Conservation (phyloP, 2,888 invertebrate species). For the Phlogophora meticulosa region DNA sequence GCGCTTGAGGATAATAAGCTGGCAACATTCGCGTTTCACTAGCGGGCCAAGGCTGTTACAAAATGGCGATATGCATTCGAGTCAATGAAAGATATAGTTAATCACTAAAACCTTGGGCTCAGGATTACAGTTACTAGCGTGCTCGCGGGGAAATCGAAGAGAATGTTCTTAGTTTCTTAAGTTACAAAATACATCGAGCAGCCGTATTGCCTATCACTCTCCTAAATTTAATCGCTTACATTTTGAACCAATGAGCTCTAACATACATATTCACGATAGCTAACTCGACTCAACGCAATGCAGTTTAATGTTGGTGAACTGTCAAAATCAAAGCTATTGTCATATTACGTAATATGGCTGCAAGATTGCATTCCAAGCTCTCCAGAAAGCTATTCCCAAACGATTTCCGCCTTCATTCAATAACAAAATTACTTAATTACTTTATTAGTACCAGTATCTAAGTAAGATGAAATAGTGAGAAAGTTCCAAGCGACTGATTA, state of each 20-base stretch:
- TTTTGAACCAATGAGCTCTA: no score
- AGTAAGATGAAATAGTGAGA: conserved; percentile 29
- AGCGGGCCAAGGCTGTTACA: conserved; percentile 50
- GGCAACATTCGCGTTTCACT: conserved; percentile 53
- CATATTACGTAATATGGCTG: neutral
- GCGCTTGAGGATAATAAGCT: conserved; percentile 50
- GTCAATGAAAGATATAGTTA: conserved; percentile 37
- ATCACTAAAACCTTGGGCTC: conserved; percentile 47
- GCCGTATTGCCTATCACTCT: neutral
- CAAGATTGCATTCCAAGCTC: neutral
- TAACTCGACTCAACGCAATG: neutral
- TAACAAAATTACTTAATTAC: neutral
- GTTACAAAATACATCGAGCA: neutral
- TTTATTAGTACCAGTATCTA: neutral
- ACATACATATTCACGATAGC: neutral
- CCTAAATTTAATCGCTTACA: no score
- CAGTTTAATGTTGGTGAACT: neutral
- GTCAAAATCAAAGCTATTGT: neutral
- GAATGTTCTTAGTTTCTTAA: conserved; percentile 16
- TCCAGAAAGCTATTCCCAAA: neutral
- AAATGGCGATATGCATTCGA: conserved; percentile 48
- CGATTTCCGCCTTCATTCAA: neutral
- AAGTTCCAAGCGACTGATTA: conserved; percentile 41
- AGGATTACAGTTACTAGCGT: conserved; percentile 19
- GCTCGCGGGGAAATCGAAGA: neutral